Percentiles rank a stretch among this genome's conserved stretches.
These are phyloP conservation scores for Lycocorax pyrrhopterus DNA, from an alignment of 2,113 vertebrate genomes.

Conservation along the genomic window DNA sequence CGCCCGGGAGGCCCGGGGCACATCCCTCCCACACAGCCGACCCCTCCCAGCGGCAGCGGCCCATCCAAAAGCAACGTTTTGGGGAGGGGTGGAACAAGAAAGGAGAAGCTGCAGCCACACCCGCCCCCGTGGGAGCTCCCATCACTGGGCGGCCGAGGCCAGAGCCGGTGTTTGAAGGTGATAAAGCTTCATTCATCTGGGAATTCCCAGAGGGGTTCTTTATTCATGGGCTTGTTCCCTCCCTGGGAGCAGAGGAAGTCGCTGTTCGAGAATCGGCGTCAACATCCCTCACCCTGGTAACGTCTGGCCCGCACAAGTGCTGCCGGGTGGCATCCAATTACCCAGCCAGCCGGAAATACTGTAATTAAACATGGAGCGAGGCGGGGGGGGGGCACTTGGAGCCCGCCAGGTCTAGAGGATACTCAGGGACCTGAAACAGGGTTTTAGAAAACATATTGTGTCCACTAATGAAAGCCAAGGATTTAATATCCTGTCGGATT, in stretches of 20 bases:
- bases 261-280: neutral
- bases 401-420: neutral
- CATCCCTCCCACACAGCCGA: neutral
- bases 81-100: neutral
- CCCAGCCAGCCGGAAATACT: neutral
- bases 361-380: neutral
- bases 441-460: neutral
- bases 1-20: neutral
- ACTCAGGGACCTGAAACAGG: neutral
- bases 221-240: neutral
- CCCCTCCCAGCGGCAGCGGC: neutral
- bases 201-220: neutral
- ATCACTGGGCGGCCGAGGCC: accelerated
- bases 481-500: neutral
- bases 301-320: neutral
- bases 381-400: neutral
- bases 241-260: neutral
- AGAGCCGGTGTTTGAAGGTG: neutral
- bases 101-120: neutral
- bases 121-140: neutral
- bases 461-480: neutral
- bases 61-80: neutral
- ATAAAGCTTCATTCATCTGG: neutral
- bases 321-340: neutral
- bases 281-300: neutral